Percentiles rank a stretch among this genome's conserved stretches.
These are phyloP conservation scores for Margaritifera margaritifera DNA, from an alignment of 2,888 invertebrate genomes.

Conservation along the genomic window DNA sequence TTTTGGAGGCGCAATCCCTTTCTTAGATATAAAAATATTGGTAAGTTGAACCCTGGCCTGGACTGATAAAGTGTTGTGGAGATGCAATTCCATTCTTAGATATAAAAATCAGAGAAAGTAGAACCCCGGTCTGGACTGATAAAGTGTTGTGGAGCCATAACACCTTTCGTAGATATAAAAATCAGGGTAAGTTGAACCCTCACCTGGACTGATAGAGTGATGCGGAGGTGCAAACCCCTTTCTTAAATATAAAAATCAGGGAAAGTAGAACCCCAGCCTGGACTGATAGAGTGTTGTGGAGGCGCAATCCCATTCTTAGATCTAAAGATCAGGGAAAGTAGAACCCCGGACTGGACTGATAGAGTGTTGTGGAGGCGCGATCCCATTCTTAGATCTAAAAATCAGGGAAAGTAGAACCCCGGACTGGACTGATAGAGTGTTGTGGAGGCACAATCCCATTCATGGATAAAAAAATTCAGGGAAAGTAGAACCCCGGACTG, in stretches of 20 bases:
- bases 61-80: constrained; percentile 98
- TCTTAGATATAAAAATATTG: constrained; percentile 29
- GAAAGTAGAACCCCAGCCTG: constrained; percentile 91
- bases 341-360: constrained; percentile 99
- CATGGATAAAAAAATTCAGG: constrained; percentile 7
- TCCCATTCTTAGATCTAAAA: constrained; percentile 40
- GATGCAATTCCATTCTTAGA: constrained; percentile 75
- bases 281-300: constrained; percentile 97
- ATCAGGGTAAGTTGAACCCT: constrained; percentile 81
- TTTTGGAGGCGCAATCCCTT: constrained; percentile 84
- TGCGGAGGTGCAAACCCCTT: constrained; percentile 83
- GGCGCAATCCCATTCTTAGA: constrained; percentile 74
- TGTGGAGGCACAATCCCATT: constrained; percentile 84
- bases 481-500: constrained; percentile 94
- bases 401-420: constrained; percentile 82
- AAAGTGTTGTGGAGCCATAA: constrained; percentile 90
- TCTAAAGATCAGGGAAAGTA: constrained; percentile 74
- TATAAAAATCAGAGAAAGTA: constrained; percentile 72
- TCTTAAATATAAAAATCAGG: constrained; percentile 28
- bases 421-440: constrained; percentile 97
- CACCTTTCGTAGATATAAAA: constrained; percentile 18
- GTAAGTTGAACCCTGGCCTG: constrained; percentile 91
- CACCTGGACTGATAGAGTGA: constrained; percentile 98
- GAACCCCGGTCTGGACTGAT: constrained; percentile 99
- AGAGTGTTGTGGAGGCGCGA: constrained; percentile 91